phyloP scores from a whole-genome alignment of 2,113 vertebrate genomes.

The Daphoenositta chrysoptera region DNA sequence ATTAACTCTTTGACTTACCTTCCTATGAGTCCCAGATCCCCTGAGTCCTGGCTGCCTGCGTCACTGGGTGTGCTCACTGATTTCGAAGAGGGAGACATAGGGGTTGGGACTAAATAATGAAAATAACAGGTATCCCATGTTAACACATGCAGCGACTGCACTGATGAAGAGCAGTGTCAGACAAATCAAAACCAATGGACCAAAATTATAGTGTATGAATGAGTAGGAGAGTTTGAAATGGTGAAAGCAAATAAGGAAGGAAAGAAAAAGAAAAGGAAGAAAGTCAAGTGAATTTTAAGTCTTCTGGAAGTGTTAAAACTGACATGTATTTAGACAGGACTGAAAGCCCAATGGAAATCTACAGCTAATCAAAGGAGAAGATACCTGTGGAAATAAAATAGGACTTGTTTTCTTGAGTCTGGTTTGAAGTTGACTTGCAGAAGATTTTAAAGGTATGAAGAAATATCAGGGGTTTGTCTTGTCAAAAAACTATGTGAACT shows the following conservation, averaged over 20 bases:
- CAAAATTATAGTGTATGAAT: conserved; percentile 71
- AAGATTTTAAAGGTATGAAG: not conserved
- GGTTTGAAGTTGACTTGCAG: not conserved
- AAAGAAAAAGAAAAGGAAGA: conserved; percentile 77
- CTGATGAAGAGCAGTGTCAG: conserved; percentile 80
- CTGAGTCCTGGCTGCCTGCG: conserved; percentile 94
- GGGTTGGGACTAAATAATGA: conserved; percentile 93
- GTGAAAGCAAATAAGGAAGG: conserved; percentile 70
- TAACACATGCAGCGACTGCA: conserved; percentile 83
- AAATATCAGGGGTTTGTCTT: not conserved
- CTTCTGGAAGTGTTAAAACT: conserved; percentile 64
- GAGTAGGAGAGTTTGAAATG: conserved; percentile 76
- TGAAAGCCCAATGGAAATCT: conserved; percentile 39
- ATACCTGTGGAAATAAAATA: not conserved
- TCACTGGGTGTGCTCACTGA: conserved; percentile 98
- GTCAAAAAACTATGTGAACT: conserved; percentile 45
- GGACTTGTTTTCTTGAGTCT: not conserved
- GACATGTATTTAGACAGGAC: conserved; percentile 73
- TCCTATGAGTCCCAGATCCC: conserved; percentile 85
- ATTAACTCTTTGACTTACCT: conserved; percentile 76
- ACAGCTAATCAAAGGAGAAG: conserved; percentile 42
- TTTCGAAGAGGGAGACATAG: conserved; percentile 96
- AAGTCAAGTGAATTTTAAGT: conserved; percentile 77
- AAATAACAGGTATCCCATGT: conserved; percentile 86
- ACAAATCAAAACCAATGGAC: conserved; percentile 75